These are phyloP conservation scores for Phasia obesa DNA, from an alignment of 2,888 invertebrate genomes.

Conservation along the genomic window DNA sequence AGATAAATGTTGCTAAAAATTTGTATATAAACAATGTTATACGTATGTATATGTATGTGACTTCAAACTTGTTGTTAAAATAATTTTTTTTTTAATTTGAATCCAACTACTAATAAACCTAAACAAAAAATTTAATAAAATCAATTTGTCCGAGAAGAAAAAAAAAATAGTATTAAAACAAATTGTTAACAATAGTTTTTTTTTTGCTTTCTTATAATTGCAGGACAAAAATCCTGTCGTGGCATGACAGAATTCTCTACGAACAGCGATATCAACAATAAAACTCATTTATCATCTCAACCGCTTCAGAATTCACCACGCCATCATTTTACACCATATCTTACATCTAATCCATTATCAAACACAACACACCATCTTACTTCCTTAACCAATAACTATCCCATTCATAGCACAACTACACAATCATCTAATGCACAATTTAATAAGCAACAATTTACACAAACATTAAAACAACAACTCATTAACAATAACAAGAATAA, in stretches of 20 bases:
- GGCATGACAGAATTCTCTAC: constrained; percentile 83
- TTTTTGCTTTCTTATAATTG: constrained; percentile 64
- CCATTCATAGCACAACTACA: constrained; percentile 72
- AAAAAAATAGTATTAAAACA: too few relatives aligned
- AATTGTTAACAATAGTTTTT: neutral
- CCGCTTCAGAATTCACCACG: constrained; percentile 81
- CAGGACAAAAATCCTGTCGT: constrained; percentile 82
- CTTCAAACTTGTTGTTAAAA: too few relatives aligned
- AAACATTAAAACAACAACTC: constrained; percentile 74
- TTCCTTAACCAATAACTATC: constrained; percentile 73
- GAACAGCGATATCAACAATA: constrained; percentile 80
- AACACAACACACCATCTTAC: constrained; percentile 62
- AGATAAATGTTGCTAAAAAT: too few relatives aligned
- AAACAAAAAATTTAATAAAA: too few relatives aligned
- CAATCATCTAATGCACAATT: constrained; percentile 73
- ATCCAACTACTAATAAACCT: too few relatives aligned
- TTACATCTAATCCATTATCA: constrained; percentile 51
- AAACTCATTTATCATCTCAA: constrained; percentile 80
- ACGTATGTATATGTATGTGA: too few relatives aligned
- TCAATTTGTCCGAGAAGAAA: too few relatives aligned
- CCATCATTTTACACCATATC: constrained; percentile 70
- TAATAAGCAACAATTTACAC: constrained; percentile 73
- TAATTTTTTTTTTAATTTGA: too few relatives aligned
- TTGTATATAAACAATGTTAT: too few relatives aligned
- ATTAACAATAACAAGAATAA: constrained; percentile 74